phyloP scores from a whole-genome alignment of 2,113 vertebrate species.

The Thamnophis sirtalis region DNA sequence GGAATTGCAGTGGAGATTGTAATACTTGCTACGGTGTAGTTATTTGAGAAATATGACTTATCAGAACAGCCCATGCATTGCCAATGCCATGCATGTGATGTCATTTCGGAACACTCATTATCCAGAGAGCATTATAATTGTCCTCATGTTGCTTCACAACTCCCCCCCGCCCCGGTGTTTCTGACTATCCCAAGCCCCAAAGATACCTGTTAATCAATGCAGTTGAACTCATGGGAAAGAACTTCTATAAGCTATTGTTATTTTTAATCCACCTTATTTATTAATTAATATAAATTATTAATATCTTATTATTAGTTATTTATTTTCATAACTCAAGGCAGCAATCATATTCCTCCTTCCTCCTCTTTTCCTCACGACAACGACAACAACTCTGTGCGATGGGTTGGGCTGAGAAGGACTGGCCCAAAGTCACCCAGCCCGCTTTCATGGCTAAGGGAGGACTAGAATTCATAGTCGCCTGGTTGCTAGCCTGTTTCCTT shows the following conservation, averaged over 20 bases:
- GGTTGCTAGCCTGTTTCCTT: background rate
- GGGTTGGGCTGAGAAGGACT: background rate
- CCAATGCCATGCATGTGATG: background rate
- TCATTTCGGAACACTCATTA: background rate
- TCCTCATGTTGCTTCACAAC: background rate
- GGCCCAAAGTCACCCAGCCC: background rate
- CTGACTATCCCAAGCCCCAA: background rate
- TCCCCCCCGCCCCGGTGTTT: background rate
- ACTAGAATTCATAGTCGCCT: background rate
- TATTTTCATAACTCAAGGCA: background rate
- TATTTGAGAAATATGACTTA: background rate
- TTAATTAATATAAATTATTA: background rate
- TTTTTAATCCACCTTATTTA: background rate
- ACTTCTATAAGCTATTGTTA: background rate
- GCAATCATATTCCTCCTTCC: background rate
- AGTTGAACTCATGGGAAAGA: background rate
- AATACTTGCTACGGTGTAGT: background rate
- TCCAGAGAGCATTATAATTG: background rate
- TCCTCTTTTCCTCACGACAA: background rate
- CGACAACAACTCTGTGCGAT: no score
- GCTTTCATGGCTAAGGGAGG: background rate
- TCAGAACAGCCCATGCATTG: background rate
- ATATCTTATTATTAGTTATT: background rate
- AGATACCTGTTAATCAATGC: background rate
- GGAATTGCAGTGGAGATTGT: background rate